A percentile compares a stretch with the other conserved stretches of the same genome.
phyloP scores from a whole-genome alignment of 1,140 invertebrate genomes.

The Ceratina australensis region DNA sequence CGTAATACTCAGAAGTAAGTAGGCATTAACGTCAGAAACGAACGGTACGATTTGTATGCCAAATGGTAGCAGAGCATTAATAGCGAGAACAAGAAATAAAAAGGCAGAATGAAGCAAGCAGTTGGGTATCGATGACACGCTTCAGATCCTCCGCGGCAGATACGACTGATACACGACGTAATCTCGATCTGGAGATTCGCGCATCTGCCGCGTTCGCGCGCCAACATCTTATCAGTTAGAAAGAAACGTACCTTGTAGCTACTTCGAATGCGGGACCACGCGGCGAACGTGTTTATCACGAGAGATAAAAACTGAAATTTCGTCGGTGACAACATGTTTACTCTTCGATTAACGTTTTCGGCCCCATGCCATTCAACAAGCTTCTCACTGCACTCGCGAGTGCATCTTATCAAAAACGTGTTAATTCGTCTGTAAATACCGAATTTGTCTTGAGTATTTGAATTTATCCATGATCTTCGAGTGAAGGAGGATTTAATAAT shows the following conservation, averaged over 20 bases:
- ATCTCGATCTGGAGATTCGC: conserved; percentile 43
- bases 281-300: conserved; percentile 19
- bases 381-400: too few relatives aligned
- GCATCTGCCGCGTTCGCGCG: conserved; percentile 1
- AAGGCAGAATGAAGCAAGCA: background rate
- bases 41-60: background rate
- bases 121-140: conserved; percentile 34
- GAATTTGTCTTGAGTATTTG: background rate
- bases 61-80: too few relatives aligned
- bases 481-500: too few relatives aligned
- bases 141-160: conserved; percentile 22
- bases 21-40: too few relatives aligned
- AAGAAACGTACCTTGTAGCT: conserved; percentile 21
- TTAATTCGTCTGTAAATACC: too few relatives aligned
- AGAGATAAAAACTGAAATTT: conserved; percentile 40
- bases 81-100: conserved; percentile 1
- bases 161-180: conserved; percentile 41
- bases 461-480: too few relatives aligned
- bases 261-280: conserved; percentile 27
- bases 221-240: conserved; percentile 26
- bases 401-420: too few relatives aligned
- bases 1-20: background rate
- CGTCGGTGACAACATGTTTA: background rate
- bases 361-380: background rate
- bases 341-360: background rate